Evolutionary conservation across 2,888 invertebrate genomes (phyloP), one percentile per base, ranked within the genome.

Genomic region (Buathra laborator): DNA sequence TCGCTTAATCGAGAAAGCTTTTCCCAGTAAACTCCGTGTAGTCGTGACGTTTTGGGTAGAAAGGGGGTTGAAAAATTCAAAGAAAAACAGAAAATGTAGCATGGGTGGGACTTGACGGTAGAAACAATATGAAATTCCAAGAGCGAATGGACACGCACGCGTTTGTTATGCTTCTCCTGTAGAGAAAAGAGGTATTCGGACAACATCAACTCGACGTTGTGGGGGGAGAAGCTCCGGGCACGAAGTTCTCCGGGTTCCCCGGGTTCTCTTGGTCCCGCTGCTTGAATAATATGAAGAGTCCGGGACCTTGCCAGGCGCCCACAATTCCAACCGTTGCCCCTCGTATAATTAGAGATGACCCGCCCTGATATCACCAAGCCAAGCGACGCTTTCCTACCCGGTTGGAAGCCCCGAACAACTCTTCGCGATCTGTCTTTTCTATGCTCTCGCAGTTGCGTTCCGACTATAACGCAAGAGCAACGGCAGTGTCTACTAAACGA

Each of bases 31-130:
- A 81, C 37, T 76, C 46, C 7, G 24, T 19, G n/a, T 37, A 43
- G 44, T 66, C 64, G 64, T 46, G 53, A 56, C 46, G 29, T 59
- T 29, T 53, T 67, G 64, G 43, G 59, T 24, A 44, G 59, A 37
- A 93, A 92, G 91, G 37, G 91, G 90, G 93, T 94, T 94, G 94
- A 94, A 94, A 94, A 93, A 94, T 94, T 94, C 94, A 94, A 94
- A 94, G 93, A 94, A 94, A 94, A 94, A 94, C 94, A 95, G 94
- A 89, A 89, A 62, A 90, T 86, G 88, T 88, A 86, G 84, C 48
- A n/a, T n/a, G 53, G 67, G 19, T 29, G 46, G 59, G 53, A 46
- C 46, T 29, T 81, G 86, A 85, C 81, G 79, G 75, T 83, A 85
- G 77, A 80, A 70, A 80, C 84, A 86, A 89, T 89, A 88, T 88